A percentile compares a stretch with the other conserved stretches of the same genome.
These are phyloP conservation scores for Mesodorylaimus sp. DNA, from an alignment of 2,888 invertebrate species.

Conservation along the genomic window DNA sequence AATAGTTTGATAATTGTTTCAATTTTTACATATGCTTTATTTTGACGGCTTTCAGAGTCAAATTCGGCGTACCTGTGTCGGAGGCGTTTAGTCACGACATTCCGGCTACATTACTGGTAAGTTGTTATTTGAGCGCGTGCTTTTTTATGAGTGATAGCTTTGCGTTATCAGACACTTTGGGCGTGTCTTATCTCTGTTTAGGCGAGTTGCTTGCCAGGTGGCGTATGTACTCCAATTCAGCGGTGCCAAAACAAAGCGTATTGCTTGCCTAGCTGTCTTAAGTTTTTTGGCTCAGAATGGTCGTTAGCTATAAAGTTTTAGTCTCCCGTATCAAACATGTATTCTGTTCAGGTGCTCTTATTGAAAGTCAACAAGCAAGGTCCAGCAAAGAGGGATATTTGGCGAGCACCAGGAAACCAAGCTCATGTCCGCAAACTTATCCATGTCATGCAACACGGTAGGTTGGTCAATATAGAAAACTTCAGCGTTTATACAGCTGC, in stretches of 20 bases:
- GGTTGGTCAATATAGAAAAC: conserved; percentile 40
- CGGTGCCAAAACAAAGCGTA: too few species aligned
- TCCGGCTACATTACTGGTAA: conserved; percentile 27
- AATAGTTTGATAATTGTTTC: too few species aligned
- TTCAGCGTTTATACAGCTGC: conserved; percentile 94
- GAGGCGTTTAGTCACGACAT: conserved; percentile 30
- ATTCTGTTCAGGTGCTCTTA: conserved; percentile 62
- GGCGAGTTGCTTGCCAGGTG: too few species aligned
- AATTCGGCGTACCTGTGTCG: conserved; percentile 28
- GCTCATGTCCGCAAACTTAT: conserved; percentile 34
- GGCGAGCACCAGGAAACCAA: conserved; percentile 82
- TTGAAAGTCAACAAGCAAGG: conserved; percentile 84
- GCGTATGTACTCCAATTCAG: too few species aligned
- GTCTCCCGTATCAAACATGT: too few species aligned
- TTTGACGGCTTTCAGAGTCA: conserved; percentile 25
- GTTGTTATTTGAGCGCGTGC: conserved; percentile 9
- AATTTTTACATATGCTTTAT: too few species aligned
- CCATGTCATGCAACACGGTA: conserved; percentile 29
- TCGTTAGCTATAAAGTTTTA: too few species aligned
- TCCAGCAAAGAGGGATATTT: conserved; percentile 74
- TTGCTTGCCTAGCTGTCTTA: too few species aligned
- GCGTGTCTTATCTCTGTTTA: too few species aligned
- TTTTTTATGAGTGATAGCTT: too few species aligned
- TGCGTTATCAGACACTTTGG: too few species aligned
- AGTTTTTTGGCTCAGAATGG: too few species aligned